Evolutionary conservation across 2,888 invertebrate genomes (phyloP).

Genomic region (Nezara viridula): DNA sequence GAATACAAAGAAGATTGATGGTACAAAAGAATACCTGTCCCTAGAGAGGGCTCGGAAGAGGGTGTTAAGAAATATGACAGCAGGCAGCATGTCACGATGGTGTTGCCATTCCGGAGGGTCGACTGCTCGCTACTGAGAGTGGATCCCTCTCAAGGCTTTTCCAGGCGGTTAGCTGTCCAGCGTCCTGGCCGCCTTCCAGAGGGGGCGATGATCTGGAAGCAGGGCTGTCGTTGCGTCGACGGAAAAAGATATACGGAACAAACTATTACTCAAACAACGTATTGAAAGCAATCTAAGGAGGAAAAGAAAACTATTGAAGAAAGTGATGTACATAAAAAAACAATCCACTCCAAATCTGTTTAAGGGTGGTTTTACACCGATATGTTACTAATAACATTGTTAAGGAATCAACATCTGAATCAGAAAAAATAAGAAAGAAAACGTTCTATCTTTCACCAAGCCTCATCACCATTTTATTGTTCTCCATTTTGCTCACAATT

Average conservation of each 20-base stretch:
- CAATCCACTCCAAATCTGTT: no score
- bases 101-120: neutral
- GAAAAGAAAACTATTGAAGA: no score
- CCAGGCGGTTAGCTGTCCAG: conserved; percentile 17
- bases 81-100: conserved; percentile 1
- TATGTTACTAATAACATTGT: no score
- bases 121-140: conserved; percentile 10
- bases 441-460: no score
- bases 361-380: no score
- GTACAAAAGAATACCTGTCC: neutral
- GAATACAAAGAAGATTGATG: no score
- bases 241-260: neutral
- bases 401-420: no score
- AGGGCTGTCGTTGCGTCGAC: neutral
- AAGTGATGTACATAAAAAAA: no score
- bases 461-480: no score
- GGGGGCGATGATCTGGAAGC: neutral
- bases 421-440: no score
- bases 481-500: no score
- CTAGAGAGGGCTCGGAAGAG: neutral
- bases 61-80: conserved; percentile 13
- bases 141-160: conserved; percentile 13
- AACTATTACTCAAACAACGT: neutral
- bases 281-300: neutral
- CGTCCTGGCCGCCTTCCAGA: neutral